Conservation (phyloP, 2,888 invertebrate genomes). For the Phania funesta region DNA sequence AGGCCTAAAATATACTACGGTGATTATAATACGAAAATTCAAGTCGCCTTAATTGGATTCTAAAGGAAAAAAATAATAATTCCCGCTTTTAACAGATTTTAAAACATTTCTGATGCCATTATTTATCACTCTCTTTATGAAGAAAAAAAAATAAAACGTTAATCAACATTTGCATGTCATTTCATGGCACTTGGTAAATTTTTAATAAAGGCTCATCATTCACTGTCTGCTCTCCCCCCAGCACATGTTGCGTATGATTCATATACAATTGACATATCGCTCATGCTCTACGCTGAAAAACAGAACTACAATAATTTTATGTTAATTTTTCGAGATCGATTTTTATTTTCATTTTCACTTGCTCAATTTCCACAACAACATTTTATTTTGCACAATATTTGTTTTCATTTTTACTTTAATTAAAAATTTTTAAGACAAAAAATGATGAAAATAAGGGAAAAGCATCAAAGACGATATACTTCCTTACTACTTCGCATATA, state of each 20-base stretch:
- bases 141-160: too few relatives aligned
- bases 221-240: background rate
- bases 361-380: background rate
- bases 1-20: too few relatives aligned
- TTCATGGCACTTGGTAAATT: background rate
- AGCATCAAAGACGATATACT: conserved; percentile 1
- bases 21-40: too few relatives aligned
- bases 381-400: background rate
- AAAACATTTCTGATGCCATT: too few relatives aligned
- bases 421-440: background rate
- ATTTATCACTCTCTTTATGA: too few relatives aligned
- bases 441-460: background rate
- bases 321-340: background rate
- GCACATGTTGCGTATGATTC: conserved; percentile 28
- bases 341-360: background rate
- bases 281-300: conserved; percentile 1
- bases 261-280: conserved; percentile 18
- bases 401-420: conserved; percentile 14
- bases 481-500: background rate
- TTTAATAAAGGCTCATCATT: background rate
- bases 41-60: too few relatives aligned
- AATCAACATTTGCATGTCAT: too few relatives aligned
- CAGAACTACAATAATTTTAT: background rate
- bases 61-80: too few relatives aligned
- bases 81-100: too few relatives aligned